Base-by-base conservation (phyloP, 2,113 vertebrate species). In the Cnemophilus loriae region DNA sequence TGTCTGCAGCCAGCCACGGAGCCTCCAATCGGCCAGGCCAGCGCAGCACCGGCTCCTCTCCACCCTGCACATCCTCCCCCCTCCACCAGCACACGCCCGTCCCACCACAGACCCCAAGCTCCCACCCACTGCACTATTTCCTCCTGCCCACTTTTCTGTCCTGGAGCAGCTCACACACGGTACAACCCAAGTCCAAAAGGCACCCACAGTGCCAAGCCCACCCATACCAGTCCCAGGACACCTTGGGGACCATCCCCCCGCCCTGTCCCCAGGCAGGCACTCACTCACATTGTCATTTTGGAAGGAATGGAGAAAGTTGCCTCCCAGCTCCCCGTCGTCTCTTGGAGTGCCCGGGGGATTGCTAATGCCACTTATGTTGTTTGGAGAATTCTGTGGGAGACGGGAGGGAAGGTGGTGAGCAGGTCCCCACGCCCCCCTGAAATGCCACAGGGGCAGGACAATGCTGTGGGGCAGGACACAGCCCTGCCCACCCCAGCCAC, bases 281-380 rank as follows among this genome's bases (percentile, higher is more conserved):
- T 32, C 53, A 98, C 99, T 99, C 96, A 99, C 99, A 88, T 99
- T 99, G 98, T 99, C 99, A 30, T 99, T 99, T 98, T 99, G 99
- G 98, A 99, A 99, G 97, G 99, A 99, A 98, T 99, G 99, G 95
- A 99, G 99, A 98, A 99, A 99, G 98, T 99, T 99, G 97, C 99
- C 99, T 97, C 99, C 99, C 94, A 99, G 98, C 97, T 99, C 99
- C 64, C 99, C 99, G 32, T 99, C 99, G 88, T 99, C 99, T 96
- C 99, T 98, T 39, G 99, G 99, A 97, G 99, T 99, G 96, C 99
- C 99, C 60, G 99, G 99, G 95, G 99, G 99, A 98, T 99, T 99
- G 98, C 99, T 99, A 99, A 99, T 99, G 98, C 99, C 99, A 99
- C 99, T 99, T 99, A 99, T 99, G 98, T 99, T 99, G 99, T 99